phyloP scores from a whole-genome alignment of 2,888 invertebrate genomes.

The Xanthia icteritia region DNA sequence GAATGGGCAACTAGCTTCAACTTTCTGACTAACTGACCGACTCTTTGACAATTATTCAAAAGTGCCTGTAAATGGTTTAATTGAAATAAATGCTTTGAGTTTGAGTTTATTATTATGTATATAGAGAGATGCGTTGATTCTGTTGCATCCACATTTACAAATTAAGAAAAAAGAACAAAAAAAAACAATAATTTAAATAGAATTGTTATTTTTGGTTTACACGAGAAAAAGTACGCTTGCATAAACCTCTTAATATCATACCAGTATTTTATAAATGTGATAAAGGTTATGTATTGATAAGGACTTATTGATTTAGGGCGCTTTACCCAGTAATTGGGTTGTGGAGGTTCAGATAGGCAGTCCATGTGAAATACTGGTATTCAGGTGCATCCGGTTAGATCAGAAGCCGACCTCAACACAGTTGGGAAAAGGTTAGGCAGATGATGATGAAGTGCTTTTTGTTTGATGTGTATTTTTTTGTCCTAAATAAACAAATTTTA shows the following conservation, averaged over 20 bases:
- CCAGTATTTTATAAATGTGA: neutral
- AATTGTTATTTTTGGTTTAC: neutral
- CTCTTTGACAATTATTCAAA: too few relatives aligned
- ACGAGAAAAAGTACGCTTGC: neutral
- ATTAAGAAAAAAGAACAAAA: too few relatives aligned
- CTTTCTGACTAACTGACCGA: too few relatives aligned
- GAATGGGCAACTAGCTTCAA: too few relatives aligned
- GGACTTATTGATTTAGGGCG: neutral
- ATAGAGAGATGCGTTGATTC: neutral
- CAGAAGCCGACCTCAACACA: neutral
- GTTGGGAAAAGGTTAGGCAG: neutral
- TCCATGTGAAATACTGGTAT: neutral
- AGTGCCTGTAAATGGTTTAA: too few relatives aligned
- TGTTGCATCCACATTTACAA: neutral
- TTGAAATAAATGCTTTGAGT: too few relatives aligned
- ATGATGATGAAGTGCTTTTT: neutral
- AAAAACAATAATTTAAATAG: neutral
- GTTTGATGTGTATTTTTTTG: neutral
- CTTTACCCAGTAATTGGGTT: neutral
- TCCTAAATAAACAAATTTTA: neutral
- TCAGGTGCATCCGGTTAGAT: neutral
- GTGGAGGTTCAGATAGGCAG: neutral
- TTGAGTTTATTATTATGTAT: too few relatives aligned
- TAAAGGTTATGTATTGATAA: neutral
- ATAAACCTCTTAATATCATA: neutral